phyloP scores from a whole-genome alignment of 2,797 vertebrate species.

The Scarus forsteni region DNA sequence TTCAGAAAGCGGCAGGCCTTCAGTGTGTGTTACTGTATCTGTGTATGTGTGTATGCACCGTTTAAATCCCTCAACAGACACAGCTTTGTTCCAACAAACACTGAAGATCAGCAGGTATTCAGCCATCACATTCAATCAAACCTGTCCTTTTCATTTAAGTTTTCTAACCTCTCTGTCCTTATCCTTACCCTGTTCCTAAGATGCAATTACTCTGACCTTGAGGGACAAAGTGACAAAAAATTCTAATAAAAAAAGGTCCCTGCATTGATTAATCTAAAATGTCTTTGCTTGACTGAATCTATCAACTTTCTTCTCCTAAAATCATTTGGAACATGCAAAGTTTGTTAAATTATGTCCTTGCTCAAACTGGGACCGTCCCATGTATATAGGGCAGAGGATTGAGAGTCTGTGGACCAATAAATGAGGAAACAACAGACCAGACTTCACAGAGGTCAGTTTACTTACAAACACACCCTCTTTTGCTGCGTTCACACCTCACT shows the following conservation, averaged over 20 bases:
- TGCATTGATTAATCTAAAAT: background rate
- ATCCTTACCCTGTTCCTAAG: background rate
- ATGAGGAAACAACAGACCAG: too few species aligned
- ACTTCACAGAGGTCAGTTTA: too few species aligned
- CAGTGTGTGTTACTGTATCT: slow-evolving; percentile 17
- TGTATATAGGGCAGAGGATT: too few species aligned
- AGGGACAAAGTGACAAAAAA: slow-evolving; percentile 3
- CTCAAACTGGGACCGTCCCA: too few species aligned
- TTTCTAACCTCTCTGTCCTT: background rate
- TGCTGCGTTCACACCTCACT: too few species aligned
- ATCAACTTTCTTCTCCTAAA: background rate
- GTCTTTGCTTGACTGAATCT: background rate
- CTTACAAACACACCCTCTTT: too few species aligned
- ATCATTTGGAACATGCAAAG: background rate
- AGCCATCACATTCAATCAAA: slow-evolving; percentile 23
- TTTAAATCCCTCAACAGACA: slow-evolving; percentile 3
- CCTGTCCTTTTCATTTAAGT: background rate
- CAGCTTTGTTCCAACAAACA: background rate
- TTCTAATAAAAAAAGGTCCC: background rate
- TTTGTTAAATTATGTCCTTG: too few species aligned
- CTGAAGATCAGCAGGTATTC: slow-evolving; percentile 11
- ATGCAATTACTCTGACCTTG: background rate
- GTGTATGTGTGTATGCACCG: slow-evolving; percentile 22
- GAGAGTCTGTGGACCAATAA: too few species aligned
- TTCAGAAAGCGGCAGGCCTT: slow-evolving; percentile 58